Evolutionary conservation across 2,113 vertebrate genomes (phyloP), one percentile per base, ranked within the genome.

Genomic region (Pitta sordida): DNA sequence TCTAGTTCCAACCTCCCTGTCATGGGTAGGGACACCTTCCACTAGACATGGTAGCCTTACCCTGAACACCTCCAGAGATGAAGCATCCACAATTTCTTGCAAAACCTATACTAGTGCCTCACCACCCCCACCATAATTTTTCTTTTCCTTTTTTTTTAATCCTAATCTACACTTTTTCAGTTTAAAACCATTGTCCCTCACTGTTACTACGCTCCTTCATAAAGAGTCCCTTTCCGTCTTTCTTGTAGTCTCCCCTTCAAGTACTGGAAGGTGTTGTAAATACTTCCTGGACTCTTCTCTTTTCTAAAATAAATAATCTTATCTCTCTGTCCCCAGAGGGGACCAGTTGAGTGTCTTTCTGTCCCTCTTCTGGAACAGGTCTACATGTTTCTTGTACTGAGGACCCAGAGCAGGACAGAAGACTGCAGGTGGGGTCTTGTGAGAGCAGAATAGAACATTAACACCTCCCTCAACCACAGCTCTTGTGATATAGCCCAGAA

Each of bases 381-480:
- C 49, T 9, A 1, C 20, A 9, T 64, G 46, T 15, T 59, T 69
- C 8, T 22, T 32, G 10, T 22, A 4, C 15, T 65, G 51, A 44
- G 29, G 10, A 18, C 4, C 6, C 55, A 65, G n/a, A 56, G 12
- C 9, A 52, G 60, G 7, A 58, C 3, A 2, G 7, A 44, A 32
- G 0, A 29, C 13, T 37, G 11, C 27, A 51, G 15, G 6, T 73
- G 22, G 9, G 10, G 3, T 49, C 34, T 68, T 2, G 1, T 3
- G 3, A 70, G 41, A 71, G 32, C 11, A 6, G 36, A 74, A 11
- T 0, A 53, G 30, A 49, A 21, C 10, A 92, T 24, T 62, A 67
- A 8, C 29, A 8, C 8, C 13, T 75, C 43, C 32, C 9, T 46
- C 0, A 0, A n/a, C 19, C 13, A n/a, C 16, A 2, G 1, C 29